Evolutionary conservation across 1,140 invertebrate genomes (phyloP), one percentile per base, ranked within the genome.

Genomic region (Holotrichia oblita): DNA sequence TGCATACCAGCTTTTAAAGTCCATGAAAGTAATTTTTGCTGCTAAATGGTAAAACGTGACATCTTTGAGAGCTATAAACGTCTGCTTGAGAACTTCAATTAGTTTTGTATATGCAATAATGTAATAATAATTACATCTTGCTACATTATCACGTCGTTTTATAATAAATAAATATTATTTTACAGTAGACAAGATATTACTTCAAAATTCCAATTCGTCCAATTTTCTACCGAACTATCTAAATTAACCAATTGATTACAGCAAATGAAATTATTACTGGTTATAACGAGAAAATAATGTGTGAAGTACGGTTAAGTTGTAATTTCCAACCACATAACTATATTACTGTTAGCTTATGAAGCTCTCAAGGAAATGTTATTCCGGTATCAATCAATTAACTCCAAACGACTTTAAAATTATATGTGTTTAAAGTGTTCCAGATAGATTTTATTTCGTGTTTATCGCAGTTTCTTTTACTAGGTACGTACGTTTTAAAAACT

Each of bases 211-310:
- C 27, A 34, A 34, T 34, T 4, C 4, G 4, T 34, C 27, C 27
- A 34, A 34, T 34, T 34, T 4, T 34, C 27, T 2, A 34, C 27
- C 27, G 27, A 55, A 55, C 12, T 55, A 14, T 17, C 48, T 55
- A 55, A 55, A 55, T n/a, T 55, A 14, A 0, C 14, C 14, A 55
- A 17, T 55, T 55, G 48, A 55, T 55, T 55, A 55, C 14, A 7
- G 14, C n/a, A 55, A 55, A 55, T 55, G n/a, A 17, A 55, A 17
- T n/a, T 17, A 55, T 17, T 55, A 55, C 14, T 55, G 12, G 48
- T 55, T 55, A n/a, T 55, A 55, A 55, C 48, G 48, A 55, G n/a
- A 55, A 55, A 55, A 55, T 55, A 55, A 55, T 55, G 48, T 17
- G 48, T 55, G n/a, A 14, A 17, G 48, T 55, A 55, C n/a, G n/a